Percentiles rank a stretch among this genome's conserved stretches.
Evolutionary conservation across 2,113 vertebrate species (phyloP).

Genomic region (Cheirogaleus medius): DNA sequence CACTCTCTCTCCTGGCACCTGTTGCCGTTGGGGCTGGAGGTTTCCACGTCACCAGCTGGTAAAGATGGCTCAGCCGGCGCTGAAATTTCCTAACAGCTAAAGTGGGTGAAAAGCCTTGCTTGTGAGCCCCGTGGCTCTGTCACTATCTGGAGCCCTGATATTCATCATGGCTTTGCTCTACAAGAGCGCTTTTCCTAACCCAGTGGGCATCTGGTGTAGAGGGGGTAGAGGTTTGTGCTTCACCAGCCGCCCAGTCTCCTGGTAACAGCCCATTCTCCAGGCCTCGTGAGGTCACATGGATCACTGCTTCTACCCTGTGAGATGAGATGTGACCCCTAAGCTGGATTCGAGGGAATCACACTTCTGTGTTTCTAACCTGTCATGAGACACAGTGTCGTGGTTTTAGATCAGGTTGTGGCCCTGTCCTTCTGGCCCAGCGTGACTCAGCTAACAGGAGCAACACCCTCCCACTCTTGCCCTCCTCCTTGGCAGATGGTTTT

Average conservation of each 20-base stretch:
- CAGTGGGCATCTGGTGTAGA: fast-evolving
- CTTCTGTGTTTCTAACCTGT: background rate
- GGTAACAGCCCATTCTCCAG: no score
- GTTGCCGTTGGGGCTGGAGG: fast-evolving
- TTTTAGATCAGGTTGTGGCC: background rate
- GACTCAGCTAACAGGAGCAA: background rate
- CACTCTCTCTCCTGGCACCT: fast-evolving
- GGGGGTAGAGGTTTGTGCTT: fast-evolving
- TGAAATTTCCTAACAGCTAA: background rate
- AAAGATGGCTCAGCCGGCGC: background rate
- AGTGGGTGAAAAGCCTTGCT: background rate
- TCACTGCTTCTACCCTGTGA: background rate
- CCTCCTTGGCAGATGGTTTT: background rate
- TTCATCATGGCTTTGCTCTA: conserved; percentile 57
- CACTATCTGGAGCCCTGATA: background rate
- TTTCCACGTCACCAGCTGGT: background rate
- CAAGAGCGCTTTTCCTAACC: background rate
- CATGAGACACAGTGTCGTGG: fast-evolving
- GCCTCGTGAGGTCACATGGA: fast-evolving
- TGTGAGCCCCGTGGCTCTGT: conserved; percentile 24
- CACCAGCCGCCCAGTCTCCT: fast-evolving
- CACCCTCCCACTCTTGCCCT: fast-evolving
- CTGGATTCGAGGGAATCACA: background rate
- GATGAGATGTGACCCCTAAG: fast-evolving
- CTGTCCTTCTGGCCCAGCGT: background rate